These are phyloP conservation scores for Phasia obesa DNA, from an alignment of 2,888 invertebrate species.

Conservation along the genomic window DNA sequence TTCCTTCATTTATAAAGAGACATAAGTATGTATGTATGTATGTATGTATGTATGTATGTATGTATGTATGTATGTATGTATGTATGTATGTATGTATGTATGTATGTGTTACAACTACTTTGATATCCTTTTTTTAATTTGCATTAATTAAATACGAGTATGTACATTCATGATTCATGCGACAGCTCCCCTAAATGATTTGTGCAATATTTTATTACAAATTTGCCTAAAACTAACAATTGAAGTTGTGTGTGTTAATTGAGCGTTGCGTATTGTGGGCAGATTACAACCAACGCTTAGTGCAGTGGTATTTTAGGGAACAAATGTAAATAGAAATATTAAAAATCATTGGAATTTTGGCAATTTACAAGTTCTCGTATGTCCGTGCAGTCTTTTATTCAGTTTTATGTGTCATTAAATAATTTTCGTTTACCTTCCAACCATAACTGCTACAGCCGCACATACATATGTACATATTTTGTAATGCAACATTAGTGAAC, in stretches of 20 bases:
- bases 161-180: not conserved
- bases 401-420: slow-evolving; percentile 45
- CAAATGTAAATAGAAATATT: slow-evolving; percentile 48
- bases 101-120: too few relatives aligned
- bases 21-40: too few relatives aligned
- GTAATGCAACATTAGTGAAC: not conserved
- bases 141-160: too few relatives aligned
- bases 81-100: too few relatives aligned
- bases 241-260: not conserved
- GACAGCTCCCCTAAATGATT: not conserved
- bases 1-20: too few relatives aligned
- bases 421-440: slow-evolving; percentile 14
- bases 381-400: slow-evolving; percentile 6
- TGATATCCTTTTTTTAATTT: too few relatives aligned
- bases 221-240: not conserved
- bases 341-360: not conserved
- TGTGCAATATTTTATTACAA: not conserved
- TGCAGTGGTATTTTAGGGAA: slow-evolving; percentile 9
- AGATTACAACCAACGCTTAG: not conserved
- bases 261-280: not conserved
- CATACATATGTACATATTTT: too few relatives aligned
- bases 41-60: too few relatives aligned
- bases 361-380: not conserved
- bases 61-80: too few relatives aligned
- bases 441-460: not conserved